phyloP scores from a whole-genome alignment of 2,113 vertebrate species.

The Zosterops pallidus region DNA sequence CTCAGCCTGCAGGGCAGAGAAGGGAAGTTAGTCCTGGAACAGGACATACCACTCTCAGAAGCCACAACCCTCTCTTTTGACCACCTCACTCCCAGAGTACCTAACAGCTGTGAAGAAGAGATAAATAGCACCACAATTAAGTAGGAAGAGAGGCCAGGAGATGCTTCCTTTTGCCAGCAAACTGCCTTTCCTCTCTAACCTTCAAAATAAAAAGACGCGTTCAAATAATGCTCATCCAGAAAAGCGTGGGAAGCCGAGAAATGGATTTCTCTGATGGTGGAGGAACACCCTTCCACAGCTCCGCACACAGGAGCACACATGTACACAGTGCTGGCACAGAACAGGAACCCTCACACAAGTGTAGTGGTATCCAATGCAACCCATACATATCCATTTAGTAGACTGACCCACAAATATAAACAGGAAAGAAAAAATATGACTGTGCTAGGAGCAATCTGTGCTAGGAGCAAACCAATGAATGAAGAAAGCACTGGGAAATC shows the following conservation, averaged over 20 bases:
- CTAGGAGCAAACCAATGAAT: not conserved
- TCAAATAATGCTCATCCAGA: not conserved
- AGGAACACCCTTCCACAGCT: not conserved
- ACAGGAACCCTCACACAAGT: not conserved
- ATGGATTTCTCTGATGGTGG: not conserved
- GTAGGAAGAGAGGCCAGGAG: not conserved
- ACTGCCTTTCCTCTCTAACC: not conserved
- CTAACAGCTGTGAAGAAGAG: not conserved
- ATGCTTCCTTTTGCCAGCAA: not conserved
- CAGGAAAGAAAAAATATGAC: not conserved
- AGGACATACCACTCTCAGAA: not conserved
- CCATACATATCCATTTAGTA: not conserved
- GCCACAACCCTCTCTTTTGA: not conserved
- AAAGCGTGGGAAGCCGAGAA: not conserved
- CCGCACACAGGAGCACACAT: fast-evolving
- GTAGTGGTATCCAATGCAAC: not conserved
- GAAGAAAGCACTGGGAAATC: not conserved
- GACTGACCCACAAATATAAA: not conserved
- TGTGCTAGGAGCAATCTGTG: not conserved
- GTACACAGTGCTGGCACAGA: not conserved
- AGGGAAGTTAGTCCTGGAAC: not conserved
- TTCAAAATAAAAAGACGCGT: not conserved
- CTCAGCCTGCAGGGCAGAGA: not conserved
- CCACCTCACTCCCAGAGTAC: not conserved
- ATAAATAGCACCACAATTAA: not conserved